Conservation (phyloP, 2,888 invertebrate species). For the Cantharis nigra region DNA sequence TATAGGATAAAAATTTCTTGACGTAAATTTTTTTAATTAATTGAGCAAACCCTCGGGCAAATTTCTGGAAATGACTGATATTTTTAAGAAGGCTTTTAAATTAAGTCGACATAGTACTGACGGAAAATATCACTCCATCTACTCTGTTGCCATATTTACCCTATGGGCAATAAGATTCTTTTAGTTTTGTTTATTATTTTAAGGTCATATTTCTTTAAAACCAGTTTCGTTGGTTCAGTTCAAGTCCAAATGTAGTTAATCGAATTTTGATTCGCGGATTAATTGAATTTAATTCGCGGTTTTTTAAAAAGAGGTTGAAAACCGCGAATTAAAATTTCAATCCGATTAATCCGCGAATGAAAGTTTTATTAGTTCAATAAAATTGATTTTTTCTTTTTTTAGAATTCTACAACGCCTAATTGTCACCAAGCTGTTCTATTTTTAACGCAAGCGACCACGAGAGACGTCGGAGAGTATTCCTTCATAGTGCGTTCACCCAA, state of each 20-base stretch:
- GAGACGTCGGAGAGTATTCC: slow-evolving; percentile 67
- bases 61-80: not conserved
- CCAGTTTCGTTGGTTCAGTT: too few relatives aligned
- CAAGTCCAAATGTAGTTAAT: too few relatives aligned
- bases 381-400: slow-evolving; percentile 35
- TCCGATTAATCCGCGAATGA: too few relatives aligned
- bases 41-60: not conserved
- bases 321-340: too few relatives aligned
- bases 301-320: too few relatives aligned
- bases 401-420: slow-evolving; percentile 62
- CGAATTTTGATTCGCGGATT: too few relatives aligned
- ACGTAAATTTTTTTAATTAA: too few relatives aligned
- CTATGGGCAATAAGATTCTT: not conserved
- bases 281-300: too few relatives aligned
- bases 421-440: slow-evolving; percentile 65
- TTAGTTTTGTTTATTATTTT: not conserved
- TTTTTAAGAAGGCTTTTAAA: not conserved
- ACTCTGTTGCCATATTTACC: not conserved
- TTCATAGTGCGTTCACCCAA: slow-evolving; percentile 66
- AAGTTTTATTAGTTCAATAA: too few relatives aligned
- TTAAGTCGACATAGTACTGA: not conserved
- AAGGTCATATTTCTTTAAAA: not conserved
- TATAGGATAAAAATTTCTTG: too few relatives aligned
- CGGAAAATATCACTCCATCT: not conserved
- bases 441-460: slow-evolving; percentile 61